Percentiles rank a stretch among this genome's conserved stretches.
These are phyloP conservation scores for Empidonax traillii DNA, from an alignment of 2,113 vertebrate genomes.

Conservation along the genomic window DNA sequence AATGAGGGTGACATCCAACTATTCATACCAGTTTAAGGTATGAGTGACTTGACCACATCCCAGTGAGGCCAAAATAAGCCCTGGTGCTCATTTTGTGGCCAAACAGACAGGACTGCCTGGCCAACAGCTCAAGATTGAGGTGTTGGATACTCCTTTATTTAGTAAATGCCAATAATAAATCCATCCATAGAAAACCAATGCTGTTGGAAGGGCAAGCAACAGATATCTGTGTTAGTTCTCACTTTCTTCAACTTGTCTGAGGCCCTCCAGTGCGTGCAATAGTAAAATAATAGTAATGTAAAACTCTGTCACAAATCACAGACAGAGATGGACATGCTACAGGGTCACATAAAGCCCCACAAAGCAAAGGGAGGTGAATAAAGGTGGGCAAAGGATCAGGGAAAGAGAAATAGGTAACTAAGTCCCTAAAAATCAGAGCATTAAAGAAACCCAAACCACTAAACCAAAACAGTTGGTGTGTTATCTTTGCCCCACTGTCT, in stretches of 20 bases:
- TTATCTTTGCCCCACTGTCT: neutral
- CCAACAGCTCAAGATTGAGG: neutral
- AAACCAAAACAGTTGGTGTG: neutral
- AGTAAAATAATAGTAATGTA: neutral
- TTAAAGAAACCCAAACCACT: fast-evolving
- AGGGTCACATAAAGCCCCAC: neutral
- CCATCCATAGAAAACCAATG: neutral
- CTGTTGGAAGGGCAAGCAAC: neutral
- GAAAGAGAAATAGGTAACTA: neutral
- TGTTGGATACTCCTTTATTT: fast-evolving
- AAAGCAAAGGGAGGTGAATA: neutral
- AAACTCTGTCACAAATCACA: neutral
- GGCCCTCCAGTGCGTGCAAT: too few relatives aligned
- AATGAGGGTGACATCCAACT: neutral
- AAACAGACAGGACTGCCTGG: too few relatives aligned
- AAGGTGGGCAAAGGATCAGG: neutral
- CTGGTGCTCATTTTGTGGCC: neutral
- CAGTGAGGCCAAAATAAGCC: neutral
- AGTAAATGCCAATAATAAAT: neutral
- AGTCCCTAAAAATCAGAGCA: neutral
- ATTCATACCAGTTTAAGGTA: neutral
- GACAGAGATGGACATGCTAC: fast-evolving
- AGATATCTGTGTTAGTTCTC: fast-evolving
- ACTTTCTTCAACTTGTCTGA: neutral
- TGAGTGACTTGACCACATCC: neutral